Base-by-base conservation (phyloP, 2,797 vertebrate genomes). In the Erethizon dorsatum region DNA sequence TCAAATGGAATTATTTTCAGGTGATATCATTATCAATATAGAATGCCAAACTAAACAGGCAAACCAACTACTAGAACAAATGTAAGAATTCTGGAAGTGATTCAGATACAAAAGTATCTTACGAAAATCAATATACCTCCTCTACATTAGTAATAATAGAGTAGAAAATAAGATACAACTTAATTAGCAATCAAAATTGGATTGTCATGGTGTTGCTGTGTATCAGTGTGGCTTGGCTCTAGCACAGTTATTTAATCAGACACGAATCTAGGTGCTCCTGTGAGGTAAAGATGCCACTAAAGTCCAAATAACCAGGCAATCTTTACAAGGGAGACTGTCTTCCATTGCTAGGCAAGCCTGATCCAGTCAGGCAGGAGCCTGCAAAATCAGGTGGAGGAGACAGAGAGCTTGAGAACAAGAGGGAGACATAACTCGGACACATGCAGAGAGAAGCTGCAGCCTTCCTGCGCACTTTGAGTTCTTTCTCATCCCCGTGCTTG, bases 1-100 rank as follows among this genome's bases (percentile, higher is more conserved):
- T 88, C 75, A 89, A 91, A 69, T 37, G 0, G 6, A 91, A 37
- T 79, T 86, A 45, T 82, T 88, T 95, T 22, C 15, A 92, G 75
- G 94, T n/a, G 14, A 54, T 78, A 91, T 73, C 33, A 79, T 63
- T 26, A 75, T 61, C 67, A 52, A 41, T 13, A 78, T 1, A 78
- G 50, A 77, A 91, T 33, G 13, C 9, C 28, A 88, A 82, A 73
- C 13, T 82, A 33, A 69, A 89, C 22, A n/a, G 22, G 57, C 9
- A 88, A 61, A 78, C 22, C 41, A 87, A 83, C 10, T 52, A 86
- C 33, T 67, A 83, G 4, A 67, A 82, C 10, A 75, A 78, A 93
- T 45, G 33, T 2, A 84, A 79, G 50, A 83, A 82, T 18, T 59
- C 28, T 67, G n/a, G 28, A 80, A 95, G 41, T 71, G 57, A 75